A percentile compares a stretch with the other conserved stretches of the same genome.
Evolutionary conservation across 1,140 invertebrate genomes (phyloP).

Genomic region (Holotrichia oblita): DNA sequence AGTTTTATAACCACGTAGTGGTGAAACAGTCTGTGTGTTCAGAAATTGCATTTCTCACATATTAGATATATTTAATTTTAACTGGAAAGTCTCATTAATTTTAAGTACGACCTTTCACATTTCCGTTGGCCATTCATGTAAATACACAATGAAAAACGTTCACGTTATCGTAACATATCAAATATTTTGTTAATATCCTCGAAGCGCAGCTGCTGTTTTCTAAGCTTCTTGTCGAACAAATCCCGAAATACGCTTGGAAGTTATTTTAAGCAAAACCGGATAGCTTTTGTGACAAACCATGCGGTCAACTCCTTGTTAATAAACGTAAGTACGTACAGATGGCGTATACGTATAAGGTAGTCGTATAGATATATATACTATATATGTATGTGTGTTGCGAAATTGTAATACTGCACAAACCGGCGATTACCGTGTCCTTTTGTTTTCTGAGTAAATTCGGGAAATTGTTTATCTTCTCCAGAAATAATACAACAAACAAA

Average conservation of each 20-base stretch:
- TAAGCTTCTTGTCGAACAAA: constrained; percentile 1
- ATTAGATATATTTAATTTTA: no score
- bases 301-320: constrained; percentile 15
- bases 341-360: not conserved
- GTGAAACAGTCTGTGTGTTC: no score
- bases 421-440: not conserved
- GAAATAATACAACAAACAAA: constrained; percentile 21
- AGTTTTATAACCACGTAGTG: no score
- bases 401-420: not conserved
- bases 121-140: no score
- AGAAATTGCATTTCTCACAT: no score
- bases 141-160: no score
- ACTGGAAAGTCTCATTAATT: no score
- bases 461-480: constrained; percentile 7
- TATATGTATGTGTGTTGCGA: no score
- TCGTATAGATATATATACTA: not conserved
- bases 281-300: constrained; percentile 12
- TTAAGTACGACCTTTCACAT: no score
- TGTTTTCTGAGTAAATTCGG: constrained; percentile 8
- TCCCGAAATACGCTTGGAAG: not conserved
- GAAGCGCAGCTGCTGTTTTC: constrained; percentile 4
- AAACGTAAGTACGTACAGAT: constrained; percentile 13
- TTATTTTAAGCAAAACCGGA: constrained; percentile 9
- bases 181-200: not conserved
- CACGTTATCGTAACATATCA: no score